Conservation (phyloP, 2,797 vertebrate genomes). For the Myotis pilosus region DNA sequence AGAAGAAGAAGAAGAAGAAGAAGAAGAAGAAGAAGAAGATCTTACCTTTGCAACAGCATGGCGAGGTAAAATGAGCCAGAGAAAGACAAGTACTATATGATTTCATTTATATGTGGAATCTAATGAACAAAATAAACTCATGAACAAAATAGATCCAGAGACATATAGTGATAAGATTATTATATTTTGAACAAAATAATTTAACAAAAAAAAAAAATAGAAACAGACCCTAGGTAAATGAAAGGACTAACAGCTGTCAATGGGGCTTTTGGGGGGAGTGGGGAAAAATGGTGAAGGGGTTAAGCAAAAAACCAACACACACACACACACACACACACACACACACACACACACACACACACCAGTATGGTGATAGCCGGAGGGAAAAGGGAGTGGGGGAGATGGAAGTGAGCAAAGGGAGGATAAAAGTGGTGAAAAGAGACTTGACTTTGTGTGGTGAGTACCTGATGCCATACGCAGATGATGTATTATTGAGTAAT, state of each 20-base stretch:
- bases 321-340: neutral
- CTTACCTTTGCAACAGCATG: neutral
- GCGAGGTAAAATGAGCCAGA: neutral
- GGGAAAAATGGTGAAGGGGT: neutral
- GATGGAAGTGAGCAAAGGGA: neutral
- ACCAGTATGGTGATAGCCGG: neutral
- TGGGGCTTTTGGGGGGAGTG: no score
- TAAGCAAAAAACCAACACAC: neutral
- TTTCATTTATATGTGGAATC: neutral
- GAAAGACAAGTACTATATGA: neutral
- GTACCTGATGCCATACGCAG: neutral
- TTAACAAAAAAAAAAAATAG: neutral
- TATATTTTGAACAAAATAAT: neutral
- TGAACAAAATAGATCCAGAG: neutral
- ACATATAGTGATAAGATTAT: no score
- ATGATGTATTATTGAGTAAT: neutral
- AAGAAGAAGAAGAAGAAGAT: no score
- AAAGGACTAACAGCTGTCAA: neutral
- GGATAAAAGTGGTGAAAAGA: neutral
- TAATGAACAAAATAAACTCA: neutral
- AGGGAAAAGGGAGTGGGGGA: neutral
- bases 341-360: neutral
- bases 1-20: no score
- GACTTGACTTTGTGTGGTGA: neutral
- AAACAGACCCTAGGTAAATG: neutral